These are phyloP conservation scores for Melieria omissa DNA, from an alignment of 2,888 invertebrate species.

Conservation along the genomic window DNA sequence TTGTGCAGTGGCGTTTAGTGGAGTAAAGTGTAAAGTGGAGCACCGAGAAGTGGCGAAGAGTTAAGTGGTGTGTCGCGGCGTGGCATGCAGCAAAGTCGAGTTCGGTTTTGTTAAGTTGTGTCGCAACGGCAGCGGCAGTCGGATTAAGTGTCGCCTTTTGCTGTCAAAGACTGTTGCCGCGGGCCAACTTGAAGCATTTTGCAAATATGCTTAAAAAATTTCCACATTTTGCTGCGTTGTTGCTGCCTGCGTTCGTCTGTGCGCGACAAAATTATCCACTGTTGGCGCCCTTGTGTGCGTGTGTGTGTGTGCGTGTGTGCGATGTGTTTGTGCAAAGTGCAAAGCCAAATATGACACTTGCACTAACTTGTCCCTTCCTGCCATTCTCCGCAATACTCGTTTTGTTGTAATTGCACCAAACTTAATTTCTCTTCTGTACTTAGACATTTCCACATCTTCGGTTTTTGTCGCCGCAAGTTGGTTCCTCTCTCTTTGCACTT, in stretches of 20 bases:
- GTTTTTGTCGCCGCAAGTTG: not conserved
- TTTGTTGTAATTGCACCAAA: not conserved
- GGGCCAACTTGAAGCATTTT: conserved; percentile 6
- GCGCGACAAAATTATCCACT: not conserved
- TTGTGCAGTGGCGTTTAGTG: not conserved
- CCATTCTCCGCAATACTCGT: not conserved
- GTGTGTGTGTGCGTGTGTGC: not conserved
- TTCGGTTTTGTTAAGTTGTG: not conserved
- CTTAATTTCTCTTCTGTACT: not conserved
- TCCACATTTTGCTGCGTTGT: conserved; percentile 20
- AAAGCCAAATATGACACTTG: not conserved
- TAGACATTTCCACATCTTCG: not conserved
- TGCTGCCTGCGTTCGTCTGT: not conserved
- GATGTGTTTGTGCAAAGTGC: conserved; percentile 5
- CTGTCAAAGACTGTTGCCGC: conserved; percentile 1
- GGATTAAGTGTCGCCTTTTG: not conserved
- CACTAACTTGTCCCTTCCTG: not conserved
- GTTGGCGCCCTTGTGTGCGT: not conserved
- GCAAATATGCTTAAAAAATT: conserved; percentile 9
- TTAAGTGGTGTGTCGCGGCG: too few species aligned
- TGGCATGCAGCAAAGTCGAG: not conserved
- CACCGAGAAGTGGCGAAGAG: too few species aligned
- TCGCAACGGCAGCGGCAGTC: not conserved
- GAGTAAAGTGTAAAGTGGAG: too few species aligned
- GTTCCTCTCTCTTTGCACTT: not conserved